Base-by-base conservation (phyloP, 2,797 vertebrate genomes). In the Pogonophryne albipinna region DNA sequence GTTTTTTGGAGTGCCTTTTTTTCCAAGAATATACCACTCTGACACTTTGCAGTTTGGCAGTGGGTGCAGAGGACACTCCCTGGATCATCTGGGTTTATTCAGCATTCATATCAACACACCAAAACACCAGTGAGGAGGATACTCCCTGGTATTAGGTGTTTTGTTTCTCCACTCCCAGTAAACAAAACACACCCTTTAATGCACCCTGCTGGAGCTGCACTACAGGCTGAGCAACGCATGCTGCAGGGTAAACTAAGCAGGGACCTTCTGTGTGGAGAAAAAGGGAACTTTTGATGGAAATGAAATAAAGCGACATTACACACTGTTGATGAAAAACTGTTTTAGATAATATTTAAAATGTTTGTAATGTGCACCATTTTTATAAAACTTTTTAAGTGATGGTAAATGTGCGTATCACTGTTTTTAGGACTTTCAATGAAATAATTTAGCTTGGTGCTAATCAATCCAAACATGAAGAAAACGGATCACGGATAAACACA, bases 171-270 rank as follows among this genome's bases (percentile, higher is more conserved):
- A 2, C 47, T 4, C 15, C 17, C 4, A 20, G 17, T 3, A 44
- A 34, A 34, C 34, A 47, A 4, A 42, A 17, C 10, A 27, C 44
- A 23, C 34, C 4, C 11, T 2, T 55, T 34, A 34, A 14, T 9
- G 14, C 15, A 23, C 31, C 0, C 13, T 8, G 50, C 12, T 2
- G 1, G 10, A 67, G 60, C 23, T 42, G 73, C 34, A 42, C 57
- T n/a, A 71, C 76, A 82, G 66, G 70, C 84, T 77, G 1, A 16
- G 6, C 42, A 51, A 49, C 51, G 57, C 0, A n/a, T 20, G 20
- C 13, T 74, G 58, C 14, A 49, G 1, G 34, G 23, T n/a, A n/a
- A 57, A 42, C 34, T 4, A n/a, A 45, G 9, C 11, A 2, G 8
- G 7, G 6, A n/a, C 0, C 27, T 15, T 20, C 51, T 61, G n/a